Evolutionary conservation across 1,140 invertebrate species (phyloP).

Genomic region (Wiebesia pumilae): DNA sequence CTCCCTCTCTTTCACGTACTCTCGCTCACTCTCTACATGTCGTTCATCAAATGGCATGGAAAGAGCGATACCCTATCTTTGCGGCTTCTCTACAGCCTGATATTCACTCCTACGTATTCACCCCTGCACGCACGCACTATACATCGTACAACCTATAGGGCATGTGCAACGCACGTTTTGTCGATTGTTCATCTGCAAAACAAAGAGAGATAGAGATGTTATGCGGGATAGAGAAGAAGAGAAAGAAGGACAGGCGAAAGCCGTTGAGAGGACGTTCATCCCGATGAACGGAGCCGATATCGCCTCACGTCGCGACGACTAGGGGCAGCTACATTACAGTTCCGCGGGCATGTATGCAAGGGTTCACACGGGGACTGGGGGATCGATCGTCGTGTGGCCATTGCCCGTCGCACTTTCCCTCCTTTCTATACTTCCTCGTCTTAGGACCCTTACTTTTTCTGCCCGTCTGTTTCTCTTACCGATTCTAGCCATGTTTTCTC

Average conservation of each 20-base stretch:
- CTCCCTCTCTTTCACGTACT: background rate
- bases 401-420: background rate
- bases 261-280: slow-evolving; percentile 33
- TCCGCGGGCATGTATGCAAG: background rate
- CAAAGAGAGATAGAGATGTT: background rate
- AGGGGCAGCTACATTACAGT: slow-evolving; percentile 3
- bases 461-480: no score
- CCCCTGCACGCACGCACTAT: no score
- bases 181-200: no score
- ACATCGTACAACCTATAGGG: no score
- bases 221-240: background rate
- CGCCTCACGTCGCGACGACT: background rate
- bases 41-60: background rate
- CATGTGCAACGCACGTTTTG: no score
- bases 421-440: background rate
- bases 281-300: background rate
- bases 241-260: background rate
- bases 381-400: background rate
- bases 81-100: background rate
- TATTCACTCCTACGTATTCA: background rate
- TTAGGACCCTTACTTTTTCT: background rate
- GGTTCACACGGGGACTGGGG: background rate
- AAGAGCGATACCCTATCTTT: background rate
- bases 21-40: no score
- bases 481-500: background rate